Percentiles rank a stretch among this genome's conserved stretches.
phyloP scores from a whole-genome alignment of 30 jellyfish, hydroid and myxozoan species.

The Turritopsis dohrnii region DNA sequence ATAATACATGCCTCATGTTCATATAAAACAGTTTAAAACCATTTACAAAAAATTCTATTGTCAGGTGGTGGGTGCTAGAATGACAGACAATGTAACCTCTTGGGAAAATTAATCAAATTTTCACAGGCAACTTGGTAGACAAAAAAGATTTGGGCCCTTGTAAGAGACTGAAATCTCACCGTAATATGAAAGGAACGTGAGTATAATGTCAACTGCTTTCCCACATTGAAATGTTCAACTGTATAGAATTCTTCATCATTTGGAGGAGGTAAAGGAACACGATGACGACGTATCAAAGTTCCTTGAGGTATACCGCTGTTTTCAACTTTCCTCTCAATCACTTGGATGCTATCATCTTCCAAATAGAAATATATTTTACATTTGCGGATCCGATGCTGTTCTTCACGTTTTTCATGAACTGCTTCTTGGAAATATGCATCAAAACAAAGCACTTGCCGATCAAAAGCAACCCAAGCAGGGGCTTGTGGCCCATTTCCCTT shows the following conservation, averaged over 20 bases:
- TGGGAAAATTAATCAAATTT: no score
- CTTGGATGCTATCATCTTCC: slow-evolving; percentile 96
- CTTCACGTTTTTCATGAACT: slow-evolving; percentile 92
- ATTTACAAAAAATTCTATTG: no score
- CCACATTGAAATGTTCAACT: slow-evolving; percentile 82
- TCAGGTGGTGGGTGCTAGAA: no score
- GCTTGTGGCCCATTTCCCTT: slow-evolving; percentile 72
- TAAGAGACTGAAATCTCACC: no score
- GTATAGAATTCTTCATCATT: slow-evolving; percentile 77
- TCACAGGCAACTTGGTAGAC: no score
- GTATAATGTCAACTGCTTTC: slow-evolving; percentile 65
- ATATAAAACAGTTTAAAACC: no score
- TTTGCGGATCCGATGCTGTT: slow-evolving; percentile 62
- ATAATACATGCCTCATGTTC: no score
- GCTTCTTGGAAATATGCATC: slow-evolving; percentile 94
- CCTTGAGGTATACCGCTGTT: slow-evolving; percentile 97
- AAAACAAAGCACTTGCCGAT: slow-evolving; percentile 87
- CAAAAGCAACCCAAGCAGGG: slow-evolving; percentile 98
- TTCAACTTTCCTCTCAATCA: slow-evolving; percentile 70
- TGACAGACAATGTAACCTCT: no score
- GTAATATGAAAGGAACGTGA: slow-evolving; percentile 67
- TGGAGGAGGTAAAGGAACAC: slow-evolving; percentile 87
- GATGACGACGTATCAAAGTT: slow-evolving; percentile 78
- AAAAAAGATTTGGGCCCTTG: no score
- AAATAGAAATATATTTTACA: slow-evolving; percentile 78